These are phyloP conservation scores for Ypsolopha sequella DNA, from an alignment of 2,888 invertebrate species.

Conservation along the genomic window DNA sequence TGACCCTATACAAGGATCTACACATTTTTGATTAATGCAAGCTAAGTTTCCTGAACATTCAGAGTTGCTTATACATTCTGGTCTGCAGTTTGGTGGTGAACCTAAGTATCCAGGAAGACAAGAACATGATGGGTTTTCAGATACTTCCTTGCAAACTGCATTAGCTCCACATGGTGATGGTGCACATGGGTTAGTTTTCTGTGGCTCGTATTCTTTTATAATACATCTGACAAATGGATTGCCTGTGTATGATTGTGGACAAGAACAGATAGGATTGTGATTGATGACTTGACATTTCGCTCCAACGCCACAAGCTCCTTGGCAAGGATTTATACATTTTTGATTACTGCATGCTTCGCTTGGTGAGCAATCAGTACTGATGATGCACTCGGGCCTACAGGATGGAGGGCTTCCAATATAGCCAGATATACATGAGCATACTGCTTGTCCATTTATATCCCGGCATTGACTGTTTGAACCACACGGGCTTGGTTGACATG, in stretches of 20 bases:
- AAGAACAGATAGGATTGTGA: conserved; percentile 85
- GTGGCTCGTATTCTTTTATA: conserved; percentile 54
- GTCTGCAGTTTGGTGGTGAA: conserved; percentile 81
- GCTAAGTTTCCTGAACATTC: conserved; percentile 79
- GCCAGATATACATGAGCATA: conserved; percentile 78
- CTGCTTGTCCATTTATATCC: conserved; percentile 78
- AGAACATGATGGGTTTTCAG: conserved; percentile 79
- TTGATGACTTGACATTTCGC: conserved; percentile 84
- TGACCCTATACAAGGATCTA: conserved; percentile 78
- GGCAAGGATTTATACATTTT: conserved; percentile 86
- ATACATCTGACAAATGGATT: conserved; percentile 82
- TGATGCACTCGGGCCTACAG: conserved; percentile 82
- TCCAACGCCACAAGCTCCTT: conserved; percentile 82
- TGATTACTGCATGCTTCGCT: conserved; percentile 83
- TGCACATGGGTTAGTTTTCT: conserved; percentile 74
- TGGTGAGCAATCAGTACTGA: conserved; percentile 80
- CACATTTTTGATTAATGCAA: conserved; percentile 83
- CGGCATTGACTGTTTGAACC: conserved; percentile 85
- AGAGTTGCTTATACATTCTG: conserved; percentile 83
- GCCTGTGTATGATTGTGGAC: conserved; percentile 75
- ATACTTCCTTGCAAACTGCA: conserved; percentile 76
- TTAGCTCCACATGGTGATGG: conserved; percentile 88
- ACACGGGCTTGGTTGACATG: conserved; percentile 74
- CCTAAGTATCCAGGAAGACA: conserved; percentile 77
- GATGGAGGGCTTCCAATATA: conserved; percentile 82